Evolutionary conservation across 2,797 vertebrate species (phyloP).

Genomic region (Enteromius anoplus): DNA sequence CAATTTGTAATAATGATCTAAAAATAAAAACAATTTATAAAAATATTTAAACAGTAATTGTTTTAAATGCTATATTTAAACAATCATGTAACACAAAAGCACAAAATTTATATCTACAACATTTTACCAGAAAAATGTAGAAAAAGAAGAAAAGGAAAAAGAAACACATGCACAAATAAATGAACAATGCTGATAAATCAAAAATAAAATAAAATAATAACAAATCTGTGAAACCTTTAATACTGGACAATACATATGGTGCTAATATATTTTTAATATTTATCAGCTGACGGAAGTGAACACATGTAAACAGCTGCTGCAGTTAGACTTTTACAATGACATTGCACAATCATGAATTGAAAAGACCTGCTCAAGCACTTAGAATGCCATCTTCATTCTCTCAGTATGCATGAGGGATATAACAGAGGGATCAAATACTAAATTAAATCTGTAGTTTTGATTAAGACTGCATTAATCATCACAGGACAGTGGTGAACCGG

Average conservation of each 20-base stretch:
- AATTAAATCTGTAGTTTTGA: slow-evolving; percentile 28
- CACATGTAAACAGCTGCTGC: not conserved
- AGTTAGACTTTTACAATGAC: not conserved
- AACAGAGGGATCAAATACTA: slow-evolving; percentile 18
- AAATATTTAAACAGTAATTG: not conserved
- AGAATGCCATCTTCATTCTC: not conserved
- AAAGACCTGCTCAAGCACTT: not conserved
- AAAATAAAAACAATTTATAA: not conserved
- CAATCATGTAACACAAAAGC: not conserved
- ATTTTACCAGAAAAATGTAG: no score
- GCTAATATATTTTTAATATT: not conserved
- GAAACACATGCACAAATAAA: not conserved
- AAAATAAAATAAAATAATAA: not conserved
- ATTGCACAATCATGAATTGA: not conserved
- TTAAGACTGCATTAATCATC: slow-evolving; percentile 21
- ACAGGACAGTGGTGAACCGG: not conserved
- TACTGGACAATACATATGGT: not conserved
- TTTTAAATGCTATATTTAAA: not conserved
- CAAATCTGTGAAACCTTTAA: not conserved
- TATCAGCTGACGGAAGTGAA: not conserved
- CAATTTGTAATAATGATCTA: not conserved
- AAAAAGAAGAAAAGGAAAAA: not conserved
- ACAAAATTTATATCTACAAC: not conserved
- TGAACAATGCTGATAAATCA: not conserved
- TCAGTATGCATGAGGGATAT: slow-evolving; percentile 2